These are phyloP conservation scores for Julus scandinavius DNA, from an alignment of 2,888 invertebrate species.

Conservation along the genomic window DNA sequence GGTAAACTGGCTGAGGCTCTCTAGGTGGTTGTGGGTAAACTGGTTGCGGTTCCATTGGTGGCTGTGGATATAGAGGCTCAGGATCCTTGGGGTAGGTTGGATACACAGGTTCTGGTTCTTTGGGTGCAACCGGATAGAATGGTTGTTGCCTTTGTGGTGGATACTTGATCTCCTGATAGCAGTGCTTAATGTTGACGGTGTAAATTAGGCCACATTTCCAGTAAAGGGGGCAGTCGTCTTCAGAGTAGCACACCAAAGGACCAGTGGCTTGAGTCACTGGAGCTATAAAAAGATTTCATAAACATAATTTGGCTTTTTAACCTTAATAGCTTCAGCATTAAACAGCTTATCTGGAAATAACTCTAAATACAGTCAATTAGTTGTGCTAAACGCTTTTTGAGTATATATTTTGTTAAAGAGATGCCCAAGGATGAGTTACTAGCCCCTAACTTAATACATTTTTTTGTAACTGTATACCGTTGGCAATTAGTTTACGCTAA, in stretches of 20 bases:
- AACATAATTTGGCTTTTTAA: too few species aligned
- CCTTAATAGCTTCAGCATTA: too few species aligned
- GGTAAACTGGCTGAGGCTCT: too few species aligned
- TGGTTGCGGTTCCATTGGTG: not conserved
- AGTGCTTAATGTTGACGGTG: not conserved
- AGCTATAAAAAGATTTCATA: not conserved
- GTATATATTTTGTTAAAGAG: too few species aligned
- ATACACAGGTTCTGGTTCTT: not conserved
- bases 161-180: not conserved
- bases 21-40: too few species aligned
- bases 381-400: too few species aligned
- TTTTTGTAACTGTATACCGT: too few species aligned
- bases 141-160: not conserved
- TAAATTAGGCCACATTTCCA: slow-evolving; percentile 12
- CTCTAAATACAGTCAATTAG: too few species aligned
- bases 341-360: too few species aligned
- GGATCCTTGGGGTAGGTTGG: not conserved
- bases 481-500: too few species aligned
- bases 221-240: not conserved
- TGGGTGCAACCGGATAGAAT: slow-evolving; percentile 12
- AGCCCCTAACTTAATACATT: too few species aligned
- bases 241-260: not conserved
- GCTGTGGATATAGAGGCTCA: not conserved
- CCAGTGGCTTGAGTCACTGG: not conserved
- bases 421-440: too few species aligned